These are phyloP conservation scores for Netelia inedita DNA, from an alignment of 2,888 invertebrate genomes.

Conservation along the genomic window DNA sequence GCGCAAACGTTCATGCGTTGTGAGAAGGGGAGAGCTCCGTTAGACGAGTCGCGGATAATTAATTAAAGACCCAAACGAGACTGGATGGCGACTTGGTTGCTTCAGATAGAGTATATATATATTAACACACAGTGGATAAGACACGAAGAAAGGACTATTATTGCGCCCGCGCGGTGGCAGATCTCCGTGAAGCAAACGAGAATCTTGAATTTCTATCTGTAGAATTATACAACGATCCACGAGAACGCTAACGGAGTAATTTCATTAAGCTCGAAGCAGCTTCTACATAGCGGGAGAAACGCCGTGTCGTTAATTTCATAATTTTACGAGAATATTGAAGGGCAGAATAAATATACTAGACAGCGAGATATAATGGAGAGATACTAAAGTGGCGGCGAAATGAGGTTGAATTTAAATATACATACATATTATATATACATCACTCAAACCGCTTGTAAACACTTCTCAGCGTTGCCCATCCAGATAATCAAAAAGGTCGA, in stretches of 20 bases:
- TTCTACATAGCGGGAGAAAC: conserved; percentile 19
- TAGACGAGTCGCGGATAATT: conserved; percentile 53
- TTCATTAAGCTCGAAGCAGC: conserved; percentile 50
- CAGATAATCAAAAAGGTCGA: not conserved
- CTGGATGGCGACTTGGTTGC: conserved; percentile 29
- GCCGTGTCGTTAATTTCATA: conserved; percentile 50
- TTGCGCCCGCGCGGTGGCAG: conserved; percentile 13
- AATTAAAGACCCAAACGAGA: conserved; percentile 59
- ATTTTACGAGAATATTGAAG: conserved; percentile 57
- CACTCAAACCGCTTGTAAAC: not conserved
- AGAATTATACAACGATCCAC: conserved; percentile 44
- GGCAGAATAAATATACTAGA: conserved; percentile 54
- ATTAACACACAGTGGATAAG: conserved; percentile 29
- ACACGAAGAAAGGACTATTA: conserved; percentile 22
- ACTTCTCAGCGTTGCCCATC: not conserved
- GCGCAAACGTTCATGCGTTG: conserved; percentile 31
- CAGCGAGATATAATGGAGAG: conserved; percentile 14
- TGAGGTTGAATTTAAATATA: conserved; percentile 29
- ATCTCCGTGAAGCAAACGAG: conserved; percentile 50
- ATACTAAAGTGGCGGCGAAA: conserved; percentile 11
- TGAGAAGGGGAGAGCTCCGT: conserved; percentile 15
- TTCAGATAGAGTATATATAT: conserved; percentile 24
- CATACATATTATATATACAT: not conserved
- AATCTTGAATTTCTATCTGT: conserved; percentile 56
- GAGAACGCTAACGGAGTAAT: conserved; percentile 53